Base-by-base conservation (phyloP, 2,888 invertebrate genomes). In the Thera britannica region DNA sequence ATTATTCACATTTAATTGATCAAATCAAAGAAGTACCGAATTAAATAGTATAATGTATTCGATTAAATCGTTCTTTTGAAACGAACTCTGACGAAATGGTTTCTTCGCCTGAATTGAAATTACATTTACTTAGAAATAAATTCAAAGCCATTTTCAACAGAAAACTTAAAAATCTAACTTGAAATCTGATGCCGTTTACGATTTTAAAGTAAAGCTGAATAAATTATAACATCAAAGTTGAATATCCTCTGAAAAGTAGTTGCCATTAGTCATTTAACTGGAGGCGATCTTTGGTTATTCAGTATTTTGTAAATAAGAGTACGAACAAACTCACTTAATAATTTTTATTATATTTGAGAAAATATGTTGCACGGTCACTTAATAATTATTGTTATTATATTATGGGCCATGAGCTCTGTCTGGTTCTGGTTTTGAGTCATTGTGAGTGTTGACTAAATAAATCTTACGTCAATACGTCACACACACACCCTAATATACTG, bases 181-280 rank as follows among this genome's bases (percentile, higher is more conserved):
- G 23, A 63, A 46, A 46, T 58, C 49, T 62, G 3, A 62, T 60
- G 35, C 52, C 9, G 52, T 54, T 56, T 48, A 44, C 38, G 38
- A 59, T 58, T 58, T 54, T 12, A 67, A 63, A 61, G 58, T 9
- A 12, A 62, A 41, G 11, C 48, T 56, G 36, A 66, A 63, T 36
- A 64, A 58, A 65, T 70, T 55, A 46, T 35, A 36, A 41, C 64
- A 48, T 49, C 52, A 63, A 60, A 58, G 63, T 49, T 48, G 63
- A 52, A 48, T 49, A 56, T 62, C 60, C 52, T 55, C 34, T 44
- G 38, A 61, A 51, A 63, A 48, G 35, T 7, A 62, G 46, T 3
- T 52, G 41, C 9, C 44, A 35, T 12, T 51, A 23, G 23, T 23
- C 23, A 12, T 48, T 67, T 23, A 2, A 9, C 34, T 8, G 34